These are phyloP conservation scores for Nezara viridula DNA, from an alignment of 2,888 invertebrate species.

Conservation along the genomic window DNA sequence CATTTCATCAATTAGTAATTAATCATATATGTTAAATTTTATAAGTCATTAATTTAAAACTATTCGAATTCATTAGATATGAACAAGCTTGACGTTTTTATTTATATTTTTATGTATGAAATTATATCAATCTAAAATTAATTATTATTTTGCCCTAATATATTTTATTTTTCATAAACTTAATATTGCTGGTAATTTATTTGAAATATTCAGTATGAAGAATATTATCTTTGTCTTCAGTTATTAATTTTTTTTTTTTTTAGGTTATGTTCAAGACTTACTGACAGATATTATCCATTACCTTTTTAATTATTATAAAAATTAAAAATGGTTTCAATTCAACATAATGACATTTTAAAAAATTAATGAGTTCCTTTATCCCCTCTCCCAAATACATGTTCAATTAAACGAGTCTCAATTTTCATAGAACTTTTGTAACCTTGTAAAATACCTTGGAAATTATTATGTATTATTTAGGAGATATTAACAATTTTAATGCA, in stretches of 20 bases:
- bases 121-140: background rate
- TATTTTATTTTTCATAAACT: background rate
- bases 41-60: background rate
- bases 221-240: background rate
- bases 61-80: background rate
- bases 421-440: too few species aligned
- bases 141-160: background rate
- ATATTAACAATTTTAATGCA: too few species aligned
- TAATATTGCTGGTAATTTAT: background rate
- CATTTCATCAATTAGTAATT: background rate
- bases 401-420: too few species aligned
- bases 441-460: too few species aligned
- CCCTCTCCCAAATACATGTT: too few species aligned
- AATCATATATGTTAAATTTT: too few species aligned
- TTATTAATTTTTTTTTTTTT: background rate
- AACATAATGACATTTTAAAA: too few species aligned
- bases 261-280: background rate
- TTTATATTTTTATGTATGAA: background rate
- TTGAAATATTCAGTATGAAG: background rate
- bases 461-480: too few species aligned
- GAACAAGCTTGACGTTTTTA: background rate
- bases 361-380: too few species aligned
- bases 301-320: background rate
- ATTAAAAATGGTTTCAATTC: background rate
- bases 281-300: background rate